Conservation (phyloP, 1,140 invertebrate species). For the Trichomalopsis sarcophagae region DNA sequence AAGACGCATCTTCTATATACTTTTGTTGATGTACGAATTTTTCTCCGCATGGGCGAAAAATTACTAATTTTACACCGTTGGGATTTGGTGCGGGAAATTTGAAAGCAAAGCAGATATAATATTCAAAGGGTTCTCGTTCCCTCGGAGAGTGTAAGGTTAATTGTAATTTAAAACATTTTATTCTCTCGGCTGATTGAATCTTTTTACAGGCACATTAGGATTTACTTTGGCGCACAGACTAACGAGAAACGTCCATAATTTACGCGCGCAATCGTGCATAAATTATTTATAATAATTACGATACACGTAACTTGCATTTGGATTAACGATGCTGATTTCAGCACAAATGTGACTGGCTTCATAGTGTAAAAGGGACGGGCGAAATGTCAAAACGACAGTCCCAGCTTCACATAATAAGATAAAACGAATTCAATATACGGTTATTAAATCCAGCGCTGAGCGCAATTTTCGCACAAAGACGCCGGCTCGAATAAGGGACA, state of each 20-base stretch:
- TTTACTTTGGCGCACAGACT: background rate
- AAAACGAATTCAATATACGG: too few relatives aligned
- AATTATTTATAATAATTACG: too few relatives aligned
- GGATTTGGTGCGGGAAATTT: background rate
- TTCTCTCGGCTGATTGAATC: slow-evolving; percentile 9
- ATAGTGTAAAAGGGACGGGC: too few relatives aligned
- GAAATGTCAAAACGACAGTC: too few relatives aligned
- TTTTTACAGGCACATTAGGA: slow-evolving; percentile 1
- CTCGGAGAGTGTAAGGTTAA: background rate
- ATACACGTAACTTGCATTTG: too few relatives aligned
- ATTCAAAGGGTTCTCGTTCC: background rate
- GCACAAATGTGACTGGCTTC: too few relatives aligned
- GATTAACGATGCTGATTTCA: too few relatives aligned
- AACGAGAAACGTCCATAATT: background rate
- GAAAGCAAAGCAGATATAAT: background rate
- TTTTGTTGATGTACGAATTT: background rate
- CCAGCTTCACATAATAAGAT: too few relatives aligned
- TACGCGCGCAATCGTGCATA: too few relatives aligned
- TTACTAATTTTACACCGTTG: background rate
- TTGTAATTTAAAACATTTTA: slow-evolving; percentile 3
- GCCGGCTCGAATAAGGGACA: background rate
- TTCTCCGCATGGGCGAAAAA: background rate
- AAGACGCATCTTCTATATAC: too few relatives aligned
- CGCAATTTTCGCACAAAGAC: too few relatives aligned
- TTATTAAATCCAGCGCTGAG: too few relatives aligned